A percentile compares a stretch with the other conserved stretches of the same genome.
Conservation (phyloP, 2,113 vertebrate genomes). For the Antechinus stuartii region DNA sequence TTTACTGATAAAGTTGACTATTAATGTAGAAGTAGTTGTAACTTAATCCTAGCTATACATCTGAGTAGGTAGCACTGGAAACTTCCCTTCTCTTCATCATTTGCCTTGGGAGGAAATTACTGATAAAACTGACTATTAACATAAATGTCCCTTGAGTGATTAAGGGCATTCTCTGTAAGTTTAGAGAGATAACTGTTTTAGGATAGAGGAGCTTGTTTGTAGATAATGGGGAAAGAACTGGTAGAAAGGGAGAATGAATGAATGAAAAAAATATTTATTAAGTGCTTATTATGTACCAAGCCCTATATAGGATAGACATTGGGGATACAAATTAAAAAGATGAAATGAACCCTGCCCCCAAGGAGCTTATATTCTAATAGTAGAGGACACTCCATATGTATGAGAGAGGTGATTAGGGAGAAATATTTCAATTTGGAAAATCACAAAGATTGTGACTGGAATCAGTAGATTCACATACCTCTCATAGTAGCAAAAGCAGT, state of each 20-base stretch:
- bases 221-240: background rate
- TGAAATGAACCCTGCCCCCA: background rate
- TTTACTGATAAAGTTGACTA: no score
- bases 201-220: background rate
- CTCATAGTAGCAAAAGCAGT: background rate
- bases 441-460: background rate
- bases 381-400: background rate
- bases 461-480: background rate
- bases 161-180: background rate
- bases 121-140: background rate
- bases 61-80: background rate
- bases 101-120: background rate
- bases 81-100: background rate
- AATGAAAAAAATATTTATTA: background rate
- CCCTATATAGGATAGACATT: background rate
- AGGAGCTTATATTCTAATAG: background rate
- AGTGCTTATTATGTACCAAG: background rate
- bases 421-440: background rate
- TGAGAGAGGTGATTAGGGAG: background rate
- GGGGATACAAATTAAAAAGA: background rate
- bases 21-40: background rate
- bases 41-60: background rate
- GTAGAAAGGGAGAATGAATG: background rate
- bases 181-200: background rate
- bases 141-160: background rate